Evolutionary conservation across 1,140 invertebrate species (phyloP).

Genomic region (Goniozus legneri): DNA sequence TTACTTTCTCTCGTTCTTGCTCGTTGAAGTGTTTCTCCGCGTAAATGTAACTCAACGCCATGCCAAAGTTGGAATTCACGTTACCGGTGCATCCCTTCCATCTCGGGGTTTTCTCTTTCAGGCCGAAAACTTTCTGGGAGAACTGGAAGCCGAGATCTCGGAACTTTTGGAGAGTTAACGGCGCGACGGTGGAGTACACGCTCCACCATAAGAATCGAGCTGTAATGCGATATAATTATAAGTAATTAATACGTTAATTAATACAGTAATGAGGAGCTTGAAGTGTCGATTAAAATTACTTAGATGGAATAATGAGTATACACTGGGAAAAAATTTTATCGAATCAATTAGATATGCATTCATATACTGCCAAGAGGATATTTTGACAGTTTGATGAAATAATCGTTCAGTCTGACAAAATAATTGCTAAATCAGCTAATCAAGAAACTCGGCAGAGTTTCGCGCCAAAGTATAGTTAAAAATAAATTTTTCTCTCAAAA

Average conservation of each 20-base stretch:
- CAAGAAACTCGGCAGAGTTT: too few species aligned
- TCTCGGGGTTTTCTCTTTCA: constrained; percentile 61
- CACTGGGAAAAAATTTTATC: too few species aligned
- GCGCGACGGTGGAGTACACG: constrained; percentile 63
- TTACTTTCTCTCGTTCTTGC: constrained; percentile 64
- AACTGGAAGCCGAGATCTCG: constrained; percentile 62
- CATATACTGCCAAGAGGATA: too few species aligned
- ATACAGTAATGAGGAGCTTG: too few species aligned
- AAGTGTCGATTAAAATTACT: too few species aligned
- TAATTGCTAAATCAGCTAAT: too few species aligned
- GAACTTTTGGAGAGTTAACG: constrained; percentile 60
- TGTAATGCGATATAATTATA: constrained; percentile 36
- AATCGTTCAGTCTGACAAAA: too few species aligned
- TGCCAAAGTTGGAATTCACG: constrained; percentile 75
- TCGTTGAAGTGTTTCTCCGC: constrained; percentile 69
- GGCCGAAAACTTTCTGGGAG: constrained; percentile 60
- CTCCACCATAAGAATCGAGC: constrained; percentile 66
- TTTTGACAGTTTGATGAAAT: too few species aligned
- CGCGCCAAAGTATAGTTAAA: too few species aligned
- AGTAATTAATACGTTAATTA: constrained; percentile 2
- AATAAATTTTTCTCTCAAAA: constrained; percentile 6
- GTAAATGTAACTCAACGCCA: constrained; percentile 75
- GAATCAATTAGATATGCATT: too few species aligned
- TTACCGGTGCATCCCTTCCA: constrained; percentile 74
- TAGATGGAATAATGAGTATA: too few species aligned